Conservation (phyloP, 2,888 invertebrate species). For the Caenorhabditis macrosperma region DNA sequence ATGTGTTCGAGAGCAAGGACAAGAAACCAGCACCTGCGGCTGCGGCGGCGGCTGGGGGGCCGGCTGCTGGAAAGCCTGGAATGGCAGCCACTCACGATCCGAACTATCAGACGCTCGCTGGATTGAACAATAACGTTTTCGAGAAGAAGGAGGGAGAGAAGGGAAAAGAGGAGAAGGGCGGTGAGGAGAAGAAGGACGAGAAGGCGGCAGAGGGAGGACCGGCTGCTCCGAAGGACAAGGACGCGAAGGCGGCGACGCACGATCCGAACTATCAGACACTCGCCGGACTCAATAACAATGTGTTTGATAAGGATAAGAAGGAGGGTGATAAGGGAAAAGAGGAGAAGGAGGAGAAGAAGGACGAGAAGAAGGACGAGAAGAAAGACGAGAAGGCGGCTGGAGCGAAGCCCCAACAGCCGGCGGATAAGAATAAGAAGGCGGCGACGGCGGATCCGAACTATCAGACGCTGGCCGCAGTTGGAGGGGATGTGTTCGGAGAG, state of each 20-base stretch:
- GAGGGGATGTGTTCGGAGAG: constrained; percentile 54
- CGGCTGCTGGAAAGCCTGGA: constrained; percentile 26
- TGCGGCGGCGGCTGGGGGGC: constrained; percentile 4
- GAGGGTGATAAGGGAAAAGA: too few relatives aligned
- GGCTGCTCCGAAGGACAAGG: constrained; percentile 12
- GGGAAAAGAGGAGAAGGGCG: too few relatives aligned
- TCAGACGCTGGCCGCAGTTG: constrained; percentile 57
- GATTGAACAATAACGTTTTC: constrained; percentile 31
- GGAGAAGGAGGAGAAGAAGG: background rate
- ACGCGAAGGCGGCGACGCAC: constrained; percentile 39
- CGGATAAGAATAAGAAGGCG: constrained; percentile 42
- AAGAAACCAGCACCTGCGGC: constrained; percentile 6
- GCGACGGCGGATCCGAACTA: constrained; percentile 57
- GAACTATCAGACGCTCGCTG: constrained; percentile 51
- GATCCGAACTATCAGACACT: constrained; percentile 56
- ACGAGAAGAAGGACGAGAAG: too few relatives aligned
- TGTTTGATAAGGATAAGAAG: constrained; percentile 37
- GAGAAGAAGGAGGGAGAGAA: constrained; percentile 16
- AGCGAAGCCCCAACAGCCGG: constrained; percentile 37
- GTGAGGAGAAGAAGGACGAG: too few relatives aligned
- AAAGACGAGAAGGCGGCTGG: too few relatives aligned
- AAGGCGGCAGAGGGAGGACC: constrained; percentile 20
- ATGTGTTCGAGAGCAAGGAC: constrained; percentile 24
- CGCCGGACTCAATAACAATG: too few relatives aligned
- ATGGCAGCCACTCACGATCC: constrained; percentile 48